Evolutionary conservation across 2,888 invertebrate species (phyloP).

Genomic region (Hymenopus coronatus): DNA sequence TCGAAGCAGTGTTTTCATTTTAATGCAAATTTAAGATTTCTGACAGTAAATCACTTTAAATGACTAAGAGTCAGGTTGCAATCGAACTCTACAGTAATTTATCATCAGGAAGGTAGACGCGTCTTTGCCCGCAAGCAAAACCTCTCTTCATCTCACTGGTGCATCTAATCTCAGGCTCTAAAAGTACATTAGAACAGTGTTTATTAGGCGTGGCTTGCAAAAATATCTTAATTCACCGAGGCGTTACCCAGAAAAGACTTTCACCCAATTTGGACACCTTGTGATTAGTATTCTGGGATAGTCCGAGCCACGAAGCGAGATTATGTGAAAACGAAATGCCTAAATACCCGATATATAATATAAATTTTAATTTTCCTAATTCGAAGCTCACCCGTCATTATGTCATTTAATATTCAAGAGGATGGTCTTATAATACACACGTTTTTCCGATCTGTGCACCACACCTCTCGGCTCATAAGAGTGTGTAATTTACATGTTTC

Average conservation of each 20-base stretch:
- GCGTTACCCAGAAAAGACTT: background rate
- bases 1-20: no score
- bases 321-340: background rate
- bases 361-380: background rate
- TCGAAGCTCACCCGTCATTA: background rate
- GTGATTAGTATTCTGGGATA: background rate
- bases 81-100: no score
- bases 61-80: no score
- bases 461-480: background rate
- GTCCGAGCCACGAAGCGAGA: background rate
- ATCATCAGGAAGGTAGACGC: no score
- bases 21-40: no score
- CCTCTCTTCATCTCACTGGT: no score
- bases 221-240: background rate
- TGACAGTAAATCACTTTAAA: no score
- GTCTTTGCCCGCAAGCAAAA: no score
- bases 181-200: no score
- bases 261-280: background rate
- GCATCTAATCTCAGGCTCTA: no score
- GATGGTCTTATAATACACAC: background rate
- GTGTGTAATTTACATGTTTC: background rate
- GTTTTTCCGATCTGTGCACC: background rate
- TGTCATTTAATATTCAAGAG: background rate
- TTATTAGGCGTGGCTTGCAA: background rate
- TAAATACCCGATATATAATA: background rate